Evolutionary conservation across 2,113 vertebrate genomes (phyloP).

Genomic region (Limanda limanda): DNA sequence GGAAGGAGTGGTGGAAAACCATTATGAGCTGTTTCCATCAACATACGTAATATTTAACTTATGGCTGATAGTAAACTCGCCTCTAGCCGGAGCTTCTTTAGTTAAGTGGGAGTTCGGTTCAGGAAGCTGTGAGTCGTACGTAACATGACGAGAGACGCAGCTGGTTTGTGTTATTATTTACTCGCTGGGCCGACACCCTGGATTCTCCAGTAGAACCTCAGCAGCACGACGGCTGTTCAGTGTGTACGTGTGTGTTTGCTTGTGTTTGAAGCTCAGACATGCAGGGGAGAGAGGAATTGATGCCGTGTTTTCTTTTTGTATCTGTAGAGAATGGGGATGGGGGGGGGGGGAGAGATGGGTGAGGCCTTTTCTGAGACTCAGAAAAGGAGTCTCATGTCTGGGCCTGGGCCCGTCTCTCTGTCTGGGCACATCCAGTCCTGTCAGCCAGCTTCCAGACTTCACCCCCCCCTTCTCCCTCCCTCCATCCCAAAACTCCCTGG

Average conservation of each 20-base stretch:
- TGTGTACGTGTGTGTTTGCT: constrained; percentile 59
- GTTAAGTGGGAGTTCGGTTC: constrained; percentile 22
- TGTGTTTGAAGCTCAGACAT: constrained; percentile 54
- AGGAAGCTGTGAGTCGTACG: constrained; percentile 43
- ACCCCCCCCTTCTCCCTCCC: constrained; percentile 57
- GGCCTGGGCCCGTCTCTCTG: constrained; percentile 74
- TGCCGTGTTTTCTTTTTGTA: not conserved
- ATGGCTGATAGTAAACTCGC: constrained; percentile 21
- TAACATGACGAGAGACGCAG: constrained; percentile 58
- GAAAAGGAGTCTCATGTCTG: constrained; percentile 76
- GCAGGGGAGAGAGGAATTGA: constrained; percentile 27
- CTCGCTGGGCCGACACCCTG: constrained; percentile 73
- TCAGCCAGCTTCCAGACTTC: constrained; percentile 71
- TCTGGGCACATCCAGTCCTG: constrained; percentile 82
- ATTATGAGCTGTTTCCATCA: constrained; percentile 30
- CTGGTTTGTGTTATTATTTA: constrained; percentile 83
- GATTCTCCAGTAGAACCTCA: constrained; percentile 66
- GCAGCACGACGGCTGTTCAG: constrained; percentile 56
- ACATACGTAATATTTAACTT: constrained; percentile 31
- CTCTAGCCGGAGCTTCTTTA: constrained; percentile 14
- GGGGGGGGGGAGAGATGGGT: constrained; percentile 49
- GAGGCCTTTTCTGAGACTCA: constrained; percentile 70
- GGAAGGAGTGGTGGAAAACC: not conserved
- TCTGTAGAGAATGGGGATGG: constrained; percentile 41
- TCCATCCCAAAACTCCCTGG: constrained; percentile 45